phyloP scores from a whole-genome alignment of 2,888 invertebrate genomes.

The Neoascia interrupta region DNA sequence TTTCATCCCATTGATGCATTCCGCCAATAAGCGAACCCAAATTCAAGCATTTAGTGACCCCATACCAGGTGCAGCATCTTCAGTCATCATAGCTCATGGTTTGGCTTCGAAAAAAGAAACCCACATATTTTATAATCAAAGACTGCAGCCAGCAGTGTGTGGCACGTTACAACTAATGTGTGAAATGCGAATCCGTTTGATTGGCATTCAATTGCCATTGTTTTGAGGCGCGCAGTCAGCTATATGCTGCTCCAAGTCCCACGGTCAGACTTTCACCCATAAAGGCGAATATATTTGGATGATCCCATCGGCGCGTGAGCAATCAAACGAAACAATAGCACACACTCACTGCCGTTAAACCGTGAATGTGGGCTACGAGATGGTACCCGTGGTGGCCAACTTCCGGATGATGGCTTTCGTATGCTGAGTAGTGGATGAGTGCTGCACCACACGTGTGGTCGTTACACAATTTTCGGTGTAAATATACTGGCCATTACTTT shows the following conservation, averaged over 20 bases:
- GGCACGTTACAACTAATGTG: constrained; percentile 52
- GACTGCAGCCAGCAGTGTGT: constrained; percentile 32
- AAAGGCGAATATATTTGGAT: constrained; percentile 55
- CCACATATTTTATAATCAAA: constrained; percentile 46
- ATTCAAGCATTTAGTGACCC: constrained; percentile 41
- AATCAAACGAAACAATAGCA: constrained; percentile 55
- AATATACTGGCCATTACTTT: constrained; percentile 2
- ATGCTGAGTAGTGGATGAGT: background rate
- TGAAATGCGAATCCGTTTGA: constrained; percentile 57
- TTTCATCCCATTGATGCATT: constrained; percentile 49
- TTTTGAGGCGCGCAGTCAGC: constrained; percentile 30
- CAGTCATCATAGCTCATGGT: constrained; percentile 33
- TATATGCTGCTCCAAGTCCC: constrained; percentile 32
- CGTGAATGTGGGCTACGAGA: constrained; percentile 55
- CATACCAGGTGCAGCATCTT: constrained; percentile 47
- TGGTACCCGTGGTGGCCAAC: constrained; percentile 13
- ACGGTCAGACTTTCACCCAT: constrained; percentile 67
- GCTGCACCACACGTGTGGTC: constrained; percentile 20
- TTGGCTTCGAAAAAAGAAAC: constrained; percentile 45
- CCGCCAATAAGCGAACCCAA: constrained; percentile 24
- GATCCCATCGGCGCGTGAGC: constrained; percentile 58
- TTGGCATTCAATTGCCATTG: constrained; percentile 68
- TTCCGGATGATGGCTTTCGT: constrained; percentile 38
- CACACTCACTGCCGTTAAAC: constrained; percentile 27
- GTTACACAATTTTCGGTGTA: constrained; percentile 46